phyloP scores from a whole-genome alignment of 1,140 invertebrate species.

The Brachionus koreanus region DNA sequence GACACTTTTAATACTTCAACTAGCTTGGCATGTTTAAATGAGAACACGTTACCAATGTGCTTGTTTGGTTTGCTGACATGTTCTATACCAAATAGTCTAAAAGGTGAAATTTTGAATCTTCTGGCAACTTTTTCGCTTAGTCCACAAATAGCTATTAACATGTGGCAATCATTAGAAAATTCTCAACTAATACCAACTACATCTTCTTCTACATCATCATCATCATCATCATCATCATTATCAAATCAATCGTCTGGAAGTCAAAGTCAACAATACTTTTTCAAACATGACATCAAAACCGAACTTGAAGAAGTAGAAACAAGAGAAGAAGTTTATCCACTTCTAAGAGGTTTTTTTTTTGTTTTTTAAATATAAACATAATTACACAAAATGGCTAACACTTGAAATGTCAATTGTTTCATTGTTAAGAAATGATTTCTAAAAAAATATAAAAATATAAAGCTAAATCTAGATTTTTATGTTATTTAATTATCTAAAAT shows the following conservation, averaged over 20 bases:
- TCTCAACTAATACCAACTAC: constrained; percentile 62
- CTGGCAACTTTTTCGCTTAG: constrained; percentile 72
- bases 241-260: constrained; percentile 38
- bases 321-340: constrained; percentile 65
- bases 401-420: too few species aligned
- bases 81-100: constrained; percentile 75
- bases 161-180: constrained; percentile 80
- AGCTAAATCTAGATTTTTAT: too few species aligned
- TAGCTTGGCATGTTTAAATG: not conserved
- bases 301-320: constrained; percentile 76
- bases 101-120: constrained; percentile 73
- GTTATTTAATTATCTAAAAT: too few species aligned
- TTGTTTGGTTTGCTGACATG: constrained; percentile 80
- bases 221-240: not conserved
- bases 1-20: not conserved
- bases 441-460: too few species aligned
- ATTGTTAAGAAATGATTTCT: too few species aligned
- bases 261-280: constrained; percentile 3
- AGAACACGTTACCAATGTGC: constrained; percentile 58
- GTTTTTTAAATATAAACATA: too few species aligned
- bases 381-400: too few species aligned
- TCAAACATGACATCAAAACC: constrained; percentile 51
- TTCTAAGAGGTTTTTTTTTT: constrained; percentile 62
- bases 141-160: constrained; percentile 68
- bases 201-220: not conserved